Percentiles rank a stretch among this genome's conserved stretches.
These are phyloP conservation scores for Centropristis striata DNA, from an alignment of 2,113 vertebrate species.

Conservation along the genomic window DNA sequence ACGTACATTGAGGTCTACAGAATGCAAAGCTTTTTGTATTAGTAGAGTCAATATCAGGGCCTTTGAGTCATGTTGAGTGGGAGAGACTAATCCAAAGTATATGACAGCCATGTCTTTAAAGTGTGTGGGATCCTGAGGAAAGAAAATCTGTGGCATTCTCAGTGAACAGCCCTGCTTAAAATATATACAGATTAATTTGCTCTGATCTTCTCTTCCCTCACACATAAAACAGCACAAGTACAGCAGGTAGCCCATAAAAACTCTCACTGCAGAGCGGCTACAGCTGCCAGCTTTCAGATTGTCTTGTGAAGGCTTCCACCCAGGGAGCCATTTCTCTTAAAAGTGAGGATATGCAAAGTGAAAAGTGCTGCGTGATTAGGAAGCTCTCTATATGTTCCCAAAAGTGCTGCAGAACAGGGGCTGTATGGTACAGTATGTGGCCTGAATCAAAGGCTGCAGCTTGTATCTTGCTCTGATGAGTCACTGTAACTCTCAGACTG, in stretches of 20 bases:
- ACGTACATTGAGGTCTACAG: constrained; percentile 1
- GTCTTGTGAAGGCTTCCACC: not conserved
- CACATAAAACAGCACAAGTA: not conserved
- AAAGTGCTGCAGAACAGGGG: not conserved
- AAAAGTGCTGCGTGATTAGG: not conserved
- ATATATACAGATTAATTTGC: not conserved
- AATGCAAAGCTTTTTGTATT: constrained; percentile 45
- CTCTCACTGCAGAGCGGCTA: not conserved
- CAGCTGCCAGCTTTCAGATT: constrained; percentile 30
- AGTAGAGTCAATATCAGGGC: constrained; percentile 59
- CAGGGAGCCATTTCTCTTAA: constrained; percentile 9
- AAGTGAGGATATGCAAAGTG: not conserved
- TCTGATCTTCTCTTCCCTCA: constrained; percentile 12
- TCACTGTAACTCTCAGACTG: constrained; percentile 11
- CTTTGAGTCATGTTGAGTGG: constrained; percentile 74
- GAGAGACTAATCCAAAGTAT: constrained; percentile 65
- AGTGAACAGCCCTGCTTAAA: constrained; percentile 10
- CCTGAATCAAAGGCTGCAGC: constrained; percentile 8
- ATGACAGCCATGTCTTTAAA: constrained; percentile 55
- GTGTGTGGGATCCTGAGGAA: constrained; percentile 33
- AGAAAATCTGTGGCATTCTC: constrained; percentile 11
- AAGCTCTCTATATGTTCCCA: not conserved
- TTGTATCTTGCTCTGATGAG: constrained; percentile 11
- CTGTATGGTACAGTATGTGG: not conserved
- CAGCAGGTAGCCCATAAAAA: constrained; percentile 32